Conservation (phyloP, 64 coral and sea anemone genomes). For the Montipora cactus region DNA sequence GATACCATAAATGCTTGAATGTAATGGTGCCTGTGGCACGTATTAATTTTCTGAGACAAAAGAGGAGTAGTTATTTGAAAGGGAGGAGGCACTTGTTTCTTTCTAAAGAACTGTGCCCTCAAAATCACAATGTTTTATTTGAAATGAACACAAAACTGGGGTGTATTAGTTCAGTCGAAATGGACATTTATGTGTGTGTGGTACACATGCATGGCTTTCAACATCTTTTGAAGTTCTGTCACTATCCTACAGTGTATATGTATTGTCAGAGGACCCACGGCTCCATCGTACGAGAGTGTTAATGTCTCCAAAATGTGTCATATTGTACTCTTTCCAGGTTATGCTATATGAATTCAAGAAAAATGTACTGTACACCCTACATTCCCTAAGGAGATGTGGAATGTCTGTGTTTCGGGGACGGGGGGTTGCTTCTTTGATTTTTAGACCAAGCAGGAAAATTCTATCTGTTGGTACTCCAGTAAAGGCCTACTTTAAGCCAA, state of each 20-base stretch:
- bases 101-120: conserved; percentile 18
- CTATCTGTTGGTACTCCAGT: conserved; percentile 7
- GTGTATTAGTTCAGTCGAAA: conserved; percentile 15
- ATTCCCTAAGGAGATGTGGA: no score
- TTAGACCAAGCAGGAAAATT: conserved; percentile 1
- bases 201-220: conserved; percentile 26
- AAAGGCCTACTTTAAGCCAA: background rate
- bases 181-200: conserved; percentile 18
- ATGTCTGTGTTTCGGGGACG: no score
- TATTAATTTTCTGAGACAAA: no score
- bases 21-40: no score
- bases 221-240: conserved; percentile 26
- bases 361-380: no score
- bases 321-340: background rate
- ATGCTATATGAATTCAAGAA: background rate
- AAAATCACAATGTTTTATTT: background rate
- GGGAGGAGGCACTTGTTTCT: no score
- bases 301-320: conserved; percentile 1
- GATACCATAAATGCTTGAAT: no score
- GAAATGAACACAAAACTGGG: conserved; percentile 28
- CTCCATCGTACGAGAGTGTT: conserved; percentile 14
- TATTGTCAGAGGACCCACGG: conserved; percentile 25
- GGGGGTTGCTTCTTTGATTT: no score
- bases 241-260: conserved; percentile 23
- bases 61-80: no score